Conservation (phyloP, 2,888 invertebrate genomes). For the Hoplodrina blanda region DNA sequence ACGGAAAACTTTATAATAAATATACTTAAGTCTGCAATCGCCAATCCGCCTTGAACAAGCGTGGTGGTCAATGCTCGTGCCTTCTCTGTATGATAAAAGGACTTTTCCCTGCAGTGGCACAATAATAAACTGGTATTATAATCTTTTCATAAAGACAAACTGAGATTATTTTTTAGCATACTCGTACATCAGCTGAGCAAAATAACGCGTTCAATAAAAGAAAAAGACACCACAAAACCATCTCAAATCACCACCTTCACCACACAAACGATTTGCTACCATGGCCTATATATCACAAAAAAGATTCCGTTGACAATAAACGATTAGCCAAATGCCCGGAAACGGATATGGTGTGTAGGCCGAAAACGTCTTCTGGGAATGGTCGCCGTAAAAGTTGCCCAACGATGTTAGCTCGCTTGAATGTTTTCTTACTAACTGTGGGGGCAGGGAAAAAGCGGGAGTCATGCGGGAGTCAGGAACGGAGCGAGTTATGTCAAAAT, state of each 20-base stretch:
- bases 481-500: neutral
- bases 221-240: conserved; percentile 3
- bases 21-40: too few relatives aligned
- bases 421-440: conserved; percentile 59
- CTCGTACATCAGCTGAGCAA: too few relatives aligned
- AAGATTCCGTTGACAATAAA: conserved; percentile 68
- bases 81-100: too few relatives aligned
- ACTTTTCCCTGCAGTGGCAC: too few relatives aligned
- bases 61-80: too few relatives aligned
- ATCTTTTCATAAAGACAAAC: too few relatives aligned
- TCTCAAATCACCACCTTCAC: conserved; percentile 17
- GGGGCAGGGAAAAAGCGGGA: conserved; percentile 34
- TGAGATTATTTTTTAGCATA: too few relatives aligned
- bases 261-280: conserved; percentile 25
- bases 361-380: conserved; percentile 68
- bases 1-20: too few relatives aligned
- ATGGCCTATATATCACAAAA: conserved; percentile 44
- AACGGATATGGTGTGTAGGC: conserved; percentile 65
- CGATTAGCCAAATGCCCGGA: conserved; percentile 74
- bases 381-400: conserved; percentile 68
- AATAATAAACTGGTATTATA: too few relatives aligned
- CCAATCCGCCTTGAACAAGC: too few relatives aligned
- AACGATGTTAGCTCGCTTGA: conserved; percentile 69
- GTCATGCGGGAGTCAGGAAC: neutral
- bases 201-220: neutral